These are phyloP conservation scores for Notarius quadriscutis DNA, from an alignment of 2,113 vertebrate genomes.

Conservation along the genomic window DNA sequence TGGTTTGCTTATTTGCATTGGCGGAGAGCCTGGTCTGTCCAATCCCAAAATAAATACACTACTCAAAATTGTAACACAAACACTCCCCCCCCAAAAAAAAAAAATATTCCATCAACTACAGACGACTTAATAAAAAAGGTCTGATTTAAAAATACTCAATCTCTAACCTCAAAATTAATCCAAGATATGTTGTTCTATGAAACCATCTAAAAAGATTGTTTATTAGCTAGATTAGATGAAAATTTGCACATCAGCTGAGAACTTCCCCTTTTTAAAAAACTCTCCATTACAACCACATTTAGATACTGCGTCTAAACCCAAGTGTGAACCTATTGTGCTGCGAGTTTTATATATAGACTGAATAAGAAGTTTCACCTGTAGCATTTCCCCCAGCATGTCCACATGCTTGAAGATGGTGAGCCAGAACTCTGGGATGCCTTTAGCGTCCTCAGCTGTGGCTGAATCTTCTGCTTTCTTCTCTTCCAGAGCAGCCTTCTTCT, in stretches of 20 bases:
- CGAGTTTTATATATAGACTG: neutral
- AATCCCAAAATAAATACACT: neutral
- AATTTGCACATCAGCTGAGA: neutral
- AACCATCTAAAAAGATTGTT: neutral
- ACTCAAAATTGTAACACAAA: neutral
- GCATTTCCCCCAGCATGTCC: conserved; percentile 94
- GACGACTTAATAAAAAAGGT: no score
- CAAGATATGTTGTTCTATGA: neutral
- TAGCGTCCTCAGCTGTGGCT: conserved; percentile 76
- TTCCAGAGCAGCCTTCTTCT: conserved; percentile 84
- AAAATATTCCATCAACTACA: no score
- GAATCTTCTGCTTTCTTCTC: conserved; percentile 77
- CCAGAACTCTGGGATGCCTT: conserved; percentile 97
- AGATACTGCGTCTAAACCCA: neutral
- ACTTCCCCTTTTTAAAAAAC: conserved; percentile 9
- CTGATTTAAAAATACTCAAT: neutral
- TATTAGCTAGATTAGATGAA: neutral
- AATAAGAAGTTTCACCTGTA: conserved; percentile 77
- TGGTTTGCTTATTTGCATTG: neutral
- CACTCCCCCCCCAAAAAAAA: neutral
- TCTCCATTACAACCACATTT: neutral
- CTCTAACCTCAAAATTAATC: neutral
- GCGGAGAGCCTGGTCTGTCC: neutral
- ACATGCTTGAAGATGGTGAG: conserved; percentile 95
- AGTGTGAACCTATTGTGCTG: neutral